Conservation (phyloP, 1,140 invertebrate genomes). For the Pseudomyrmex pallidus region DNA sequence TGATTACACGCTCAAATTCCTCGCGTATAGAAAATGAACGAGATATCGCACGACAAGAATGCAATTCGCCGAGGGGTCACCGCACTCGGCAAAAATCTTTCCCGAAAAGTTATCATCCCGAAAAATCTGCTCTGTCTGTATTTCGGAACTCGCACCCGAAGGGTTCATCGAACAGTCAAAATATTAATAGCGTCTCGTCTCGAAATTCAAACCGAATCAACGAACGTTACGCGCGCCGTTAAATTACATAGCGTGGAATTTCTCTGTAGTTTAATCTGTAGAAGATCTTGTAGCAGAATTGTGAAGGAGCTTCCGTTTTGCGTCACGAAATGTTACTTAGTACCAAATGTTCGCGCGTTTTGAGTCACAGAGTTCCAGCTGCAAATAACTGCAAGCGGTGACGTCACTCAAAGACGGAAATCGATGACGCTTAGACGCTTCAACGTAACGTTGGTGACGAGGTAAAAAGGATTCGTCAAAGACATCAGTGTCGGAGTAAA, state of each 20-base stretch:
- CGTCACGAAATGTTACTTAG: constrained; percentile 3
- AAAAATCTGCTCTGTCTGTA: neutral
- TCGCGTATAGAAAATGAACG: constrained; percentile 8
- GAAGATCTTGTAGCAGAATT: neutral
- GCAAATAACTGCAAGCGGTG: neutral
- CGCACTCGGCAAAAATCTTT: constrained; percentile 43
- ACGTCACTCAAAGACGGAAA: neutral
- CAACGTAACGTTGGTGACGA: neutral
- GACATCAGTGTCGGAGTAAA: neutral
- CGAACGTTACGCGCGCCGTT: neutral
- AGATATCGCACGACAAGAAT: constrained; percentile 10
- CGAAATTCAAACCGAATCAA: neutral
- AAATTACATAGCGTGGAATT: neutral
- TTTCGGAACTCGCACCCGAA: neutral
- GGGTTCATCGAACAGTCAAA: constrained; percentile 25
- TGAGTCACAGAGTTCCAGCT: neutral
- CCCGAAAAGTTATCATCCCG: constrained; percentile 7
- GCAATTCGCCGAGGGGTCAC: constrained; percentile 40
- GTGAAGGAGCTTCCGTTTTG: neutral
- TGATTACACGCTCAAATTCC: neutral
- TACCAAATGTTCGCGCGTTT: neutral
- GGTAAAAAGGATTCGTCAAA: neutral
- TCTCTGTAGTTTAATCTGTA: neutral
- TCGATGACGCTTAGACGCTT: constrained; percentile 4
- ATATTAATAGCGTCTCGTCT: neutral